Percentiles rank a stretch among this genome's conserved stretches.
phyloP scores from a whole-genome alignment of 92 coral and sea anemone genomes.

The Galaxea fascicularis region DNA sequence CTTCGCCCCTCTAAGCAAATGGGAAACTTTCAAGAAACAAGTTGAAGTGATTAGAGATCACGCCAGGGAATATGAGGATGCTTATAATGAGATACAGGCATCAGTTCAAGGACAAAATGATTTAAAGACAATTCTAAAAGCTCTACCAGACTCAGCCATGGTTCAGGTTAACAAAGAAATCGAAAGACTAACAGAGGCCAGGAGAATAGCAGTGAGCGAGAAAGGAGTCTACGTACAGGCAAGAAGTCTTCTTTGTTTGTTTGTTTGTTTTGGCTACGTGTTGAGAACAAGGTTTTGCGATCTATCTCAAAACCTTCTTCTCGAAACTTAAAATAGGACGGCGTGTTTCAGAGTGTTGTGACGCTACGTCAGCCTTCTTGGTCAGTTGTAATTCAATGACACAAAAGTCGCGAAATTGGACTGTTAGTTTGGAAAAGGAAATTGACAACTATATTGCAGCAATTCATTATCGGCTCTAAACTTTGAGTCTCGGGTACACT shows the following conservation, averaged over 20 bases:
- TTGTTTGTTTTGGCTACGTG: neutral
- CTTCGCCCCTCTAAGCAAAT: constrained; percentile 27
- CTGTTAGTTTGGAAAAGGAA: too few relatives aligned
- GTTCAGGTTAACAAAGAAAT: neutral
- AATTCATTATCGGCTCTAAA: too few relatives aligned
- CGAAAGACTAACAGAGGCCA: constrained; percentile 15
- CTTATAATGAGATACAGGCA: neutral
- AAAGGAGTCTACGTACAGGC: constrained; percentile 25
- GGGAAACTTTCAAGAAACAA: constrained; percentile 19
- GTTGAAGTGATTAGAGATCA: neutral
- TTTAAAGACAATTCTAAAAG: neutral
- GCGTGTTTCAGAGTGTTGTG: too few relatives aligned
- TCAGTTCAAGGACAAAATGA: neutral
- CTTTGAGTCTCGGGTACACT: too few relatives aligned
- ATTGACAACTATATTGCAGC: too few relatives aligned
- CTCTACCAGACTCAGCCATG: neutral
- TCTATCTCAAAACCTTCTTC: too few relatives aligned
- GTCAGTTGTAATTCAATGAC: too few relatives aligned
- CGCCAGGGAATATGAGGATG: neutral
- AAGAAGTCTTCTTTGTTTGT: neutral
- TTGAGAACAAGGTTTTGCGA: too few relatives aligned
- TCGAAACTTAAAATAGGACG: too few relatives aligned
- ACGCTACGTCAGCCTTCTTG: too few relatives aligned
- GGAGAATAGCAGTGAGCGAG: constrained; percentile 19
- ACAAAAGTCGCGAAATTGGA: too few relatives aligned